Evolutionary conservation across 2,113 vertebrate genomes (phyloP), one percentile per base, ranked within the genome.

Genomic region (Bufo gargarizans): DNA sequence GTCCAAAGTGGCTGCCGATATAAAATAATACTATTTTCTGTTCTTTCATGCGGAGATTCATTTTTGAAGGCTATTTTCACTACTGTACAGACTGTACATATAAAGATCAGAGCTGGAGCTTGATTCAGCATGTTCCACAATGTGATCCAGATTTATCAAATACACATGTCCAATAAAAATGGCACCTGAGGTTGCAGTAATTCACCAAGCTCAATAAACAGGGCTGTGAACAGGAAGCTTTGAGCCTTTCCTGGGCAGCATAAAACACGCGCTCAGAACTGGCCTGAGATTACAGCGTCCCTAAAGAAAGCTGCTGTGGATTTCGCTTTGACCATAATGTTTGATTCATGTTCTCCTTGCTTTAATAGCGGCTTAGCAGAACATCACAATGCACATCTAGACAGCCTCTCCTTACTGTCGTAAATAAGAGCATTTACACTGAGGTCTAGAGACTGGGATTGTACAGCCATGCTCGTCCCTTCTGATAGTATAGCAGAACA

Each of bases 121-220:
- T 33, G 63, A 84, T 55, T 69, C 77, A 22, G 55, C 47, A 78
- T 47, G 63, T 80, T 87, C 63, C n/a, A 53, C 63, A 67, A 71
- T 87, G 76, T 58, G 61, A 63, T 43, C 47, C 77, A 81, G 86
- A 80, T 87, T 87, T 87, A 71, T 87, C 63, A 80, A 49, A 87
- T 87, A 71, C 86, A 47, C 86, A 80, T 71, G 61, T 87, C 86
- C 50, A 87, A 87, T 87, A 87, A 81, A 87, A 87, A 80, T 87
- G 86, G 81, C 86, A 79, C 53, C 50, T 79, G 77, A 79, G 77
- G 77, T 69, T 71, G 63, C 77, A 58, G 77, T 87, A 80, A 87
- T 80, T 87, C 86, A 87, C 50, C 69, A 11, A n/a, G 22, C 77
- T 81, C 77, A 87, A 87, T 87, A 87, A 87, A 79, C 86, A 43